phyloP scores from a whole-genome alignment of 2,113 vertebrate genomes.

The Dasyurus viverrinus region DNA sequence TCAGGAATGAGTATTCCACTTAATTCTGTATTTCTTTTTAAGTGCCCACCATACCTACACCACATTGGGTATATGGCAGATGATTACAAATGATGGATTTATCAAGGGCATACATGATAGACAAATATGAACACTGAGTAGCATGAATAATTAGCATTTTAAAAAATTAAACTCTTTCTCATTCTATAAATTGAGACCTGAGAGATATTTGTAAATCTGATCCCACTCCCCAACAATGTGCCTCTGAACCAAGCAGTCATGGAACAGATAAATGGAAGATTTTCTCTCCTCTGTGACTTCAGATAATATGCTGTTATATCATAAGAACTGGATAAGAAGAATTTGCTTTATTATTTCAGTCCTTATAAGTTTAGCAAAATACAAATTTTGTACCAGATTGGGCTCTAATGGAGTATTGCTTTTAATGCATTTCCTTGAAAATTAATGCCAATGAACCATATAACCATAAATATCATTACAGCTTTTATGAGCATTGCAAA shows the following conservation, averaged over 20 bases:
- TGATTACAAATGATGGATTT: neutral
- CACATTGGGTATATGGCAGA: neutral
- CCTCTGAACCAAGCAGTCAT: neutral
- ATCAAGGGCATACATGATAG: neutral
- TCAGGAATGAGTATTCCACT: neutral
- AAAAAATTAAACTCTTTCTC: neutral
- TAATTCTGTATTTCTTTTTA: neutral
- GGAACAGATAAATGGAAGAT: neutral
- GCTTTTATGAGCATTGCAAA: neutral
- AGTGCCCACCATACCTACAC: neutral
- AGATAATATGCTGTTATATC: neutral
- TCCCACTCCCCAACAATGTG: neutral
- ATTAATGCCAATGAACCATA: neutral
- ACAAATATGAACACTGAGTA: neutral
- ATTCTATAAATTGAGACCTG: neutral
- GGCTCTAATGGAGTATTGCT: neutral
- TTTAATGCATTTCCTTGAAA: constrained; percentile 15
- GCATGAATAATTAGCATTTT: neutral
- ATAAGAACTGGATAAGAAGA: neutral
- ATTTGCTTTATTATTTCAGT: constrained; percentile 1
- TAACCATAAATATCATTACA: neutral
- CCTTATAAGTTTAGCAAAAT: neutral
- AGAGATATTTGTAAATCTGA: neutral
- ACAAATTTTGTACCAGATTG: neutral
- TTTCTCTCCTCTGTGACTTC: constrained; percentile 18